Base-by-base conservation (phyloP, 2,888 invertebrate genomes). In the Polietes domitor region DNA sequence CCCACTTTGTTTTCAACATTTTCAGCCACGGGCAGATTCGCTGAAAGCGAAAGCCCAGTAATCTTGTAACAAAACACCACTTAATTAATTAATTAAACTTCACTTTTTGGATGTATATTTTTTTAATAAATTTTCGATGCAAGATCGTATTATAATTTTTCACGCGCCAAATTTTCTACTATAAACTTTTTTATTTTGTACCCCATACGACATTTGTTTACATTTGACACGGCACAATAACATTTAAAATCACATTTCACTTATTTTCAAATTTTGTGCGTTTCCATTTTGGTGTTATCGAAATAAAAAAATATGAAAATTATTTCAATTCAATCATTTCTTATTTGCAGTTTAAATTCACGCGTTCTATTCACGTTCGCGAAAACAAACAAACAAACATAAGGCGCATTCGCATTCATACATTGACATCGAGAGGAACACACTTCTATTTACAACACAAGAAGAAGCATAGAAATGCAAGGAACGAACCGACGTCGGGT, bases 181-280 rank as follows among this genome's bases (percentile, higher is more conserved):
- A 3, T 55, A 21, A 21, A 1, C 58, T 24, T 47, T 53, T 53
- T 12, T 26, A 26, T 24, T 58, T 24, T 58, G 15, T 70, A 65
- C 32, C 47, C 74, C n/a, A n/a, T n/a, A 71, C 74, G 80, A 77
- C 70, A 63, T 61, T 61, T 61, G 58, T 58, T 58, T 58, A 58
- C 61, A 28, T 28, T 61, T 61, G 12, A 21, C 32, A 32, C 4
- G 4, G n/a, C 47, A 47, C 47, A n/a, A 3, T 1, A 37, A 47
- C 47, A 41, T 41, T 41, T 12, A 41, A n/a, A n/a, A 7, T 41
- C 41, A 41, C 41, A 5, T 32, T 32, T 32, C 32, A 41, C 41
- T 41, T 41, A 10, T 41, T 41, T 41, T 12, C 6, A 2, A 41
- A 41, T 41, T 41, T 32, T 32, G 5, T 32, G 7, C 37, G 37